Base-by-base conservation (phyloP, 2,888 invertebrate genomes). In the Pasiphila rectangulata region DNA sequence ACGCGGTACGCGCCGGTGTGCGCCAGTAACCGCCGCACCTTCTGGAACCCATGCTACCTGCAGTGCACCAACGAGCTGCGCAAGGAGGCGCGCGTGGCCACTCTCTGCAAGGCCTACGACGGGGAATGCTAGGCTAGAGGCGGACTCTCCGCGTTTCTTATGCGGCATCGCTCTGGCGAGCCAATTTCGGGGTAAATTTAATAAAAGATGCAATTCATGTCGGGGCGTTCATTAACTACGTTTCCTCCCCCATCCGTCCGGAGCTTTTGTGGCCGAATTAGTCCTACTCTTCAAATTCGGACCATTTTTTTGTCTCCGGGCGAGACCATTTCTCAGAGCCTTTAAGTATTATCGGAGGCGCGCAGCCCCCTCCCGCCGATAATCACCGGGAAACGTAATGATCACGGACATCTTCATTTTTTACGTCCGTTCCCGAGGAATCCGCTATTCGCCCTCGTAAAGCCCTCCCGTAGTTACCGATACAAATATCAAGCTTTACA, bases 381-480 rank as follows among this genome's bases (percentile, higher is more conserved):
- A 66, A 69, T 68, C 64, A 69, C 64, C 64, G 59, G 58, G 57
- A 61, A 54, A 59, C 39, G 60, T 65, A 68, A 70, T 67, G 63
- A 69, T 61, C 56, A 49, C 60, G 50, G 63, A 62, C 59, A 49
- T 60, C 63, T 63, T 63, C 46, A 60, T 63, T 67, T 68, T 66
- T 66, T 61, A 58, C 63, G 54, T 57, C 57, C 44, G 34, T 46
- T 49, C 55, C 56, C 35, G 49, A 54, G 48, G 46, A 59, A 59
- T 54, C 57, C 56, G 53, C 59, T 64, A 59, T 46, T 48, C 44
- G 30, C 38, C 36, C 46, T 36, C 49, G 43, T 50, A 41, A 52
- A 51, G 44, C 48, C 43, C 46, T 38, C 32, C 37, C 40, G 44
- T 49, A 51, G 51, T n/a, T 32, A 43, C 51, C 48, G 50, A 56